Percentiles rank a stretch among this genome's conserved stretches.
phyloP scores from a whole-genome alignment of 23 tunicate species.

The Botrylloides violaceus region DNA sequence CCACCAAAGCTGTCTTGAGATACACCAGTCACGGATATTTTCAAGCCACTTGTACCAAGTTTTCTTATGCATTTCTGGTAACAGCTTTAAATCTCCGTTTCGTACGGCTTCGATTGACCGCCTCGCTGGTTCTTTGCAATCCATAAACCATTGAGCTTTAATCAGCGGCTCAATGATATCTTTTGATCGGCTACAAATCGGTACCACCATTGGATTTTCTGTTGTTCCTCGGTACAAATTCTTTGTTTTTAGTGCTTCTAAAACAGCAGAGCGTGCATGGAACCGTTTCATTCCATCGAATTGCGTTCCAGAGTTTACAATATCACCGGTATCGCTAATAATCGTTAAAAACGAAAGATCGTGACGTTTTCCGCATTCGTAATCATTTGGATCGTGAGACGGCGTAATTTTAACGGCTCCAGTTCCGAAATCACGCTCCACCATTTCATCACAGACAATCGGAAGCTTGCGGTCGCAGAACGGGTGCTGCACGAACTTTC shows the following conservation, averaged over 20 bases:
- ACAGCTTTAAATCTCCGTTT: slow-evolving; percentile 64
- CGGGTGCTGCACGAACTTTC: slow-evolving; percentile 85
- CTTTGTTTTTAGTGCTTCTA: slow-evolving; percentile 61
- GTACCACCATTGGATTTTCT: slow-evolving; percentile 98
- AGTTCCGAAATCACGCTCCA: slow-evolving; percentile 85
- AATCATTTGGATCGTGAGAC: slow-evolving; percentile 97
- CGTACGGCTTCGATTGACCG: slow-evolving; percentile 73
- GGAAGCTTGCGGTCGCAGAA: slow-evolving; percentile 71
- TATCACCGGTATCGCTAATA: slow-evolving; percentile 69
- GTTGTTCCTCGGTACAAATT: slow-evolving; percentile 65
- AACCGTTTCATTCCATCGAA: slow-evolving; percentile 99
- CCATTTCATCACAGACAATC: slow-evolving; percentile 87
- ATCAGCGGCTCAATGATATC: slow-evolving; percentile 96
- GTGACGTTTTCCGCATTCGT: slow-evolving; percentile 94
- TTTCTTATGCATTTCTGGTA: slow-evolving; percentile 74
- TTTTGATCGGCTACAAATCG: slow-evolving; percentile 84
- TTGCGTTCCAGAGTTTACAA: slow-evolving; percentile 60
- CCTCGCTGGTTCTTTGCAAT: slow-evolving; percentile 82
- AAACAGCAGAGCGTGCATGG: slow-evolving; percentile 67
- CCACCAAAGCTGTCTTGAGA: slow-evolving; percentile 97
- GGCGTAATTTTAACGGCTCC: slow-evolving; percentile 99
- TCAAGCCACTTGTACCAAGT: slow-evolving; percentile 98
- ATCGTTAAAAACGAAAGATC: slow-evolving; percentile 57
- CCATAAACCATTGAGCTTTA: slow-evolving; percentile 97
- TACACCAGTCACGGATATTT: slow-evolving; percentile 97